These are phyloP conservation scores for Hyperoplus immaculatus DNA, from an alignment of 2,797 vertebrate genomes.

Conservation along the genomic window DNA sequence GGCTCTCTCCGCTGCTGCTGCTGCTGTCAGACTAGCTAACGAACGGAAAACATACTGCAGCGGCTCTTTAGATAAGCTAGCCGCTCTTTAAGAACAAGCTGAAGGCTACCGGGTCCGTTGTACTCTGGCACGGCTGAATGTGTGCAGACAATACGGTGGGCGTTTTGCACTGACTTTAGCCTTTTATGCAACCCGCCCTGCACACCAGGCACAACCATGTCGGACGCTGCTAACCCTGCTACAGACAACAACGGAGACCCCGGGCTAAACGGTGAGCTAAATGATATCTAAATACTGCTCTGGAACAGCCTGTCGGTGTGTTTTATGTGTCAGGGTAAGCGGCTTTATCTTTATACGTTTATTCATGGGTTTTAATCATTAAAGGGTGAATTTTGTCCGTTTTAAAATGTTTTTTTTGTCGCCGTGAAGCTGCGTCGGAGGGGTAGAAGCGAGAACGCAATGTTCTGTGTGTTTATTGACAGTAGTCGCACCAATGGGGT, in stretches of 20 bases:
- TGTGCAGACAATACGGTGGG: constrained; percentile 53
- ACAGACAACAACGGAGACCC: constrained; percentile 82
- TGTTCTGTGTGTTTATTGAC: constrained; percentile 70
- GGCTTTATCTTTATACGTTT: constrained; percentile 1
- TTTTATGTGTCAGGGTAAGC: neutral
- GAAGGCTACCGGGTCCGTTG: constrained; percentile 12
- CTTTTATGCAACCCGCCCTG: constrained; percentile 66
- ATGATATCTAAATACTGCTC: neutral
- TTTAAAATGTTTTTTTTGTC: constrained; percentile 3
- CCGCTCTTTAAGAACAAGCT: neutral
- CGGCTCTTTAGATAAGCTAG: constrained; percentile 11
- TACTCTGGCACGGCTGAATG: constrained; percentile 72
- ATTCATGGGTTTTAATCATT: neutral
- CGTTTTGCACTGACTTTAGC: constrained; percentile 64
- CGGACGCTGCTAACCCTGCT: constrained; percentile 74
- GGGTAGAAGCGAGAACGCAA: constrained; percentile 43
- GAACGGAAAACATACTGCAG: constrained; percentile 45
- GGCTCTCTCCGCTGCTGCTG: constrained; percentile 35
- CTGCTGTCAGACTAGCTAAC: constrained; percentile 50
- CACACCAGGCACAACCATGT: constrained; percentile 77
- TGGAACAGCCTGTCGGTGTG: constrained; percentile 14
- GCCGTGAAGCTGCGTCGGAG: constrained; percentile 30
- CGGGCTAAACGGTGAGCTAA: constrained; percentile 85
- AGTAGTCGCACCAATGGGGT: constrained; percentile 59
- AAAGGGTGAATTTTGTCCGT: neutral